Base-by-base conservation (phyloP, 2,888 invertebrate genomes). In the Melinaea marsaeus region DNA sequence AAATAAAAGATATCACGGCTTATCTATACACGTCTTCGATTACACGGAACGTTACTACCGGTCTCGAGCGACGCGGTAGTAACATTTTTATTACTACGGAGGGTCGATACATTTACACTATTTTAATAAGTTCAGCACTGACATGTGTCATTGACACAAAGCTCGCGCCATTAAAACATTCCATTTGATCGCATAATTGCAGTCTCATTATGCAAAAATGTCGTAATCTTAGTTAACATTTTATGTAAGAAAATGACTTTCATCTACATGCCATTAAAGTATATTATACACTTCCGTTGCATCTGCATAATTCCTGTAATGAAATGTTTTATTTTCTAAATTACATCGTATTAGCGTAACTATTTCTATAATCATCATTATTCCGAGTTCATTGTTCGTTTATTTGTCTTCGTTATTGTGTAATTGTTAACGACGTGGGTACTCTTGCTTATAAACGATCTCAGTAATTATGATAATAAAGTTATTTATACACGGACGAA, bases 1-100 rank as follows among this genome's bases (percentile, higher is more conserved):
- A 78, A 81, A 81, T 79, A 79, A 76, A 63, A 60, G 9, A 32
- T 77, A 76, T 81, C 79, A 81, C 75, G 76, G 77, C 76, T 76
- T 72, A 75, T 74, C 73, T 74, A 71, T 71, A 71, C 72, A 69
- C 72, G 69, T 75, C 74, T 68, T 65, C 69, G 70, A 71, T 72
- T 74, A 74, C 73, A 74, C 72, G 74, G 71, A 73, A 74, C 73
- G 75, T 71, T 71, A 71, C 71, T 75, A 75, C 74, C 69, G 74
- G 79, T 82, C 80, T 79, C 77, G 80, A 80, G 79, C 73, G 76
- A 77, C 72, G 71, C 65, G 71, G 72, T 72, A 65, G 67, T 65
- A 61, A 67, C 65, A 65, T 63, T 60, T 67, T 65, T 67, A 65
- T 63, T 57, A 65, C 58, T 63, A 34, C 51, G 46, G 54, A 57